A percentile compares a stretch with the other conserved stretches of the same genome.
phyloP scores from a whole-genome alignment of 2,888 invertebrate species.

The Lobophora halterata region DNA sequence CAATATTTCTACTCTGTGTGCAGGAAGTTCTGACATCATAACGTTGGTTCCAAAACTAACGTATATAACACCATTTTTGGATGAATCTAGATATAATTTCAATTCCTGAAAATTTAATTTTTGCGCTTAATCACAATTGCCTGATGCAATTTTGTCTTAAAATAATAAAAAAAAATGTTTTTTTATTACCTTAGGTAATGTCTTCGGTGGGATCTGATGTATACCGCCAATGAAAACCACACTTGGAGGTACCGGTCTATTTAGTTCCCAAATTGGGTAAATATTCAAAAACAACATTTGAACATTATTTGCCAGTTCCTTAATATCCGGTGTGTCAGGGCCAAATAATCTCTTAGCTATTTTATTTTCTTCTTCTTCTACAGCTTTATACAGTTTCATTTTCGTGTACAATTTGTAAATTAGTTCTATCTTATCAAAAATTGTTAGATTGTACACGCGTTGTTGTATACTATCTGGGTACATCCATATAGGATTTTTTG shows the following conservation, averaged over 20 bases:
- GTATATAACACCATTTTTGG: constrained; percentile 63
- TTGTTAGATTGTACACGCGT: constrained; percentile 6
- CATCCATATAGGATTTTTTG: constrained; percentile 32
- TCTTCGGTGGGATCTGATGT: constrained; percentile 52
- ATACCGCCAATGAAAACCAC: constrained; percentile 61
- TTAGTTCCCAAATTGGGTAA: constrained; percentile 51
- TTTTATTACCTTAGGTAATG: constrained; percentile 63
- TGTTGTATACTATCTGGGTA: constrained; percentile 16
- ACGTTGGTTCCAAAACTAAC: constrained; percentile 69
- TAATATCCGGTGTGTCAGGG: constrained; percentile 30
- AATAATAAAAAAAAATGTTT: too few relatives aligned
- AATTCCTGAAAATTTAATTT: constrained; percentile 57
- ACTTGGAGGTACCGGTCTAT: constrained; percentile 57
- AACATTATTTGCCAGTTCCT: constrained; percentile 39
- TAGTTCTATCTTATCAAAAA: constrained; percentile 32
- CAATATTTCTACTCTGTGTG: constrained; percentile 44
- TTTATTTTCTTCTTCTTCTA: constrained; percentile 18
- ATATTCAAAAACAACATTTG: constrained; percentile 62
- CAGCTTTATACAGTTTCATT: neutral
- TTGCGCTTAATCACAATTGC: too few relatives aligned
- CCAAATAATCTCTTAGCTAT: constrained; percentile 37
- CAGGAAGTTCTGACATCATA: constrained; percentile 44
- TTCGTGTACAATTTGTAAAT: constrained; percentile 7
- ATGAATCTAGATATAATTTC: constrained; percentile 52
- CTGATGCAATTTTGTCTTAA: too few relatives aligned